Evolutionary conservation across 2,888 invertebrate genomes (phyloP).

Genomic region (Argyresthia goedartella): DNA sequence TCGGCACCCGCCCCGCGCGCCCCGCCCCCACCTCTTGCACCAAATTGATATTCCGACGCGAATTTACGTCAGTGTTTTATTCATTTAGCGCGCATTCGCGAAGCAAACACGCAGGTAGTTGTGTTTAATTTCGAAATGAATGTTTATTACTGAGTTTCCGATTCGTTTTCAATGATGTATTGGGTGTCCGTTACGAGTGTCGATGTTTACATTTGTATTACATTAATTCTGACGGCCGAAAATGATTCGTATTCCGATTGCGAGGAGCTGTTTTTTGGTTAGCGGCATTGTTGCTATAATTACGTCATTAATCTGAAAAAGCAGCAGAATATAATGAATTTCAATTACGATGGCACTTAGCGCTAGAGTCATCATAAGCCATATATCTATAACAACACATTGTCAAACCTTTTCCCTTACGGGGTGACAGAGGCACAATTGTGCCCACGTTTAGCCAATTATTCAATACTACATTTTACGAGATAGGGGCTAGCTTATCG

Average conservation of each 20-base stretch:
- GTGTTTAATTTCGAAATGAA: slow-evolving; percentile 69
- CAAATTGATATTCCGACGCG: slow-evolving; percentile 67
- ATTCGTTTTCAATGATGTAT: slow-evolving; percentile 45
- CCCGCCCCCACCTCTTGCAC: slow-evolving; percentile 24
- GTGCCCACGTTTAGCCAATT: no score
- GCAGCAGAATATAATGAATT: no score
- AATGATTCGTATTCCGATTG: neutral
- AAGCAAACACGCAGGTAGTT: slow-evolving; percentile 66
- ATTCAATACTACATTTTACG: no score
- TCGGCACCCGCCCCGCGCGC: slow-evolving; percentile 26
- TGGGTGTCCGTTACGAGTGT: slow-evolving; percentile 12
- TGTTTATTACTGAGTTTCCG: slow-evolving; percentile 65
- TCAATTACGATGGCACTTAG: no score
- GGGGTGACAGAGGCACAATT: no score
- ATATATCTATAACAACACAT: no score
- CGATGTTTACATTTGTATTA: slow-evolving; percentile 15
- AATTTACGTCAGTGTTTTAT: slow-evolving; percentile 68
- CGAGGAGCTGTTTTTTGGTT: neutral
- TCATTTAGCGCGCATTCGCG: slow-evolving; percentile 66
- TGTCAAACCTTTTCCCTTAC: no score
- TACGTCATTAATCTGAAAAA: neutral
- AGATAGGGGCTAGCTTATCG: no score
- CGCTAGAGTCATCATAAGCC: no score
- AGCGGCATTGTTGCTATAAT: neutral
- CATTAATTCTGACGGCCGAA: slow-evolving; percentile 7